Conservation (phyloP, 2,113 vertebrate species). For the Dipodomys spectabilis region DNA sequence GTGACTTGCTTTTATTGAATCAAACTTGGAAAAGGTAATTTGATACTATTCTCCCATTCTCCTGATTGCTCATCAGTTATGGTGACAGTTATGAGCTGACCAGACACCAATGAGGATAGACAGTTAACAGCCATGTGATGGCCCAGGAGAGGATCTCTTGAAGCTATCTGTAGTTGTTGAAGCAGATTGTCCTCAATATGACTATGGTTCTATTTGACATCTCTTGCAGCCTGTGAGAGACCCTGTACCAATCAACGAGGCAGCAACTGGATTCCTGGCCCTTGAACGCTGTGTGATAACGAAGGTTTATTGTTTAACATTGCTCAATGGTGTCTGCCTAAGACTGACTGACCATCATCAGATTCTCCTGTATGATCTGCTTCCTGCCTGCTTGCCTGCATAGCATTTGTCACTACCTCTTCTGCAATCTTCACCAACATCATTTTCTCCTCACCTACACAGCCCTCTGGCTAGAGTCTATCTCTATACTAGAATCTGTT, state of each 20-base stretch:
- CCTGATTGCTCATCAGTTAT: not conserved
- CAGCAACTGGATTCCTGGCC: not conserved
- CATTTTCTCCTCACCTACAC: not conserved
- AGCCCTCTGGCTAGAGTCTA: not conserved
- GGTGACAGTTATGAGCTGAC: not conserved
- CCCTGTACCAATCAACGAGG: not conserved
- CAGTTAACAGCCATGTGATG: not conserved
- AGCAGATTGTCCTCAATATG: not conserved
- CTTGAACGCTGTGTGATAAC: not conserved
- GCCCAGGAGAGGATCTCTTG: too few species aligned
- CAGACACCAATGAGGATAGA: not conserved
- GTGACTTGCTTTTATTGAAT: not conserved
- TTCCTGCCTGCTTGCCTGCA: not conserved
- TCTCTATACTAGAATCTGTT: not conserved
- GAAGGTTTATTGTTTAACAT: not conserved
- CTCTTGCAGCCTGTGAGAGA: not conserved
- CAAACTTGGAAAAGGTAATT: not conserved
- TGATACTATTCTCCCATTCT: not conserved
- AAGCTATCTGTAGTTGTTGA: not conserved
- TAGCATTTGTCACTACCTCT: not conserved
- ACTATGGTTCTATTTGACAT: not conserved
- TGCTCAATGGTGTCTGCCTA: not conserved
- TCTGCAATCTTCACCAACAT: not conserved
- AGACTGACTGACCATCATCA: not conserved
- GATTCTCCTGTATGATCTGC: not conserved